Base-by-base conservation (phyloP, 1,140 invertebrate genomes). In the Ericerus pela region DNA sequence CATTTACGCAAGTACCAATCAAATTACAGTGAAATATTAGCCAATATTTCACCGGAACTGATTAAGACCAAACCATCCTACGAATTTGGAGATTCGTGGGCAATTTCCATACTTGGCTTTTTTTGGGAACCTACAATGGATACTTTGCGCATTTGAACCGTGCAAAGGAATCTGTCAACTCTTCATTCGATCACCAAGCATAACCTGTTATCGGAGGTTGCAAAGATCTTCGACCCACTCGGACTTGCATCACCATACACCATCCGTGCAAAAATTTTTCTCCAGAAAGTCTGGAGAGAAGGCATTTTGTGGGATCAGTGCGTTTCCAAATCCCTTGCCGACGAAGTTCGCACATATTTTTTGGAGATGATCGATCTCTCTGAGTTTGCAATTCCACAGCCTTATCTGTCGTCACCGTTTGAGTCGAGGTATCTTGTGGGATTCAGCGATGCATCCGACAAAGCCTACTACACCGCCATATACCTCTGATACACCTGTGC, bases 281-380 rank as follows among this genome's bases (percentile, higher is more conserved):
- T 58, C 22, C 27, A 58, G 12, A 1, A 5, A 0, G n/a, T 58
- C 1, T 58, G 57, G 57, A 0, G 18, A 12, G 0, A 12, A n/a
- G 18, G 29, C 0, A 6, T 58, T 0, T 8, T 26, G 0, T 58
- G 53, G 57, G 57, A 58, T 26, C 28, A 41, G 5, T 8, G 0
- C 6, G 28, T 54, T 2, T 53, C 57, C 20, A 0, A 2, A 5
- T 11, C 27, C 0, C 1, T 58, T 11, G 2, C 1, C 1, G 24
- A 2, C 30, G 47, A 47, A 18, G 63, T 31, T 55, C 61, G 18
- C 57, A n/a, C n/a, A n/a, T n/a, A n/a, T n/a, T n/a, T n/a, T n/a
- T n/a, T n/a, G n/a, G n/a, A n/a, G n/a, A n/a, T n/a, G n/a, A n/a
- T n/a, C n/a, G n/a, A n/a, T n/a, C n/a, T n/a, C n/a, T n/a, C n/a